Evolutionary conservation across 1,140 invertebrate species (phyloP).

Genomic region (Drosophila pachea): DNA sequence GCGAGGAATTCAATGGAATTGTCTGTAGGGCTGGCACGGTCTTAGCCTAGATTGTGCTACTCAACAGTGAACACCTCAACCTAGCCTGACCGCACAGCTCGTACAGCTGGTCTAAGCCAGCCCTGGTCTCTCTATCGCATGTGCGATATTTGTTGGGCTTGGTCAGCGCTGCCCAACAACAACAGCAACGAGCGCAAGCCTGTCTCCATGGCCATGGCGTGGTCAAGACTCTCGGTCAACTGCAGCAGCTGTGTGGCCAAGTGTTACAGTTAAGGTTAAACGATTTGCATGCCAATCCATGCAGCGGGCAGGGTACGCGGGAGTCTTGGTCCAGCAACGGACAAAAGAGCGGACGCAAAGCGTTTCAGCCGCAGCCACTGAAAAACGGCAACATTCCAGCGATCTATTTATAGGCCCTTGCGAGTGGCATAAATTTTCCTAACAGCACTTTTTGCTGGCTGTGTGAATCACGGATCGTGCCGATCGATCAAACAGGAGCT

Average conservation of each 20-base stretch:
- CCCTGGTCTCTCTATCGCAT: constrained; percentile 59
- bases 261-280: constrained; percentile 65
- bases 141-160: constrained; percentile 71
- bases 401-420: constrained; percentile 28
- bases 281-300: constrained; percentile 57
- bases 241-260: constrained; percentile 59
- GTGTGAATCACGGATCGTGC: constrained; percentile 45
- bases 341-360: neutral
- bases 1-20: neutral
- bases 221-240: constrained; percentile 50
- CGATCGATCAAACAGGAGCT: constrained; percentile 51
- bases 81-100: too few relatives aligned
- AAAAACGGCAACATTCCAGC: constrained; percentile 14
- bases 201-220: constrained; percentile 63
- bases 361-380: neutral
- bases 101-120: constrained; percentile 7
- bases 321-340: neutral
- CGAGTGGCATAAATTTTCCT: constrained; percentile 23
- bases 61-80: too few relatives aligned
- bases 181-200: constrained; percentile 53
- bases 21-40: constrained; percentile 13
- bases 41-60: too few relatives aligned
- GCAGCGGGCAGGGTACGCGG: neutral
- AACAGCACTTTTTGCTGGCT: neutral
- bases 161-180: constrained; percentile 42